phyloP scores from a whole-genome alignment of 2,888 invertebrate genomes.

The Esperia sulphurella region DNA sequence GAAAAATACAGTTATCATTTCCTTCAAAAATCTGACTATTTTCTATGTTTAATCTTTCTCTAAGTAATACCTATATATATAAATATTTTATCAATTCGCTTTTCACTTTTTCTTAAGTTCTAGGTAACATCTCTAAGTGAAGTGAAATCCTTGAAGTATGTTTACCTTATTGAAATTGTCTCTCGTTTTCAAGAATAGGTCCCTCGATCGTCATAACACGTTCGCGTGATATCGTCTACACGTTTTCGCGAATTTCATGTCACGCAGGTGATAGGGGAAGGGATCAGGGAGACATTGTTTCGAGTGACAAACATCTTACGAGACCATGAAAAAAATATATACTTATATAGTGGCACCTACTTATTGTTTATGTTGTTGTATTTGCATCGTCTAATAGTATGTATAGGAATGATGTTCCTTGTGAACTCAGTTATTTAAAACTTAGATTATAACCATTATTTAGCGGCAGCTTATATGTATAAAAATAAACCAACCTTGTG shows the following conservation, averaged over 20 bases:
- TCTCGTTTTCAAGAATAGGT: constrained; percentile 32
- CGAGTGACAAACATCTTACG: constrained; percentile 14
- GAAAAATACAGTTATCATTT: too few relatives aligned
- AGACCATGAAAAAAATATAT: constrained; percentile 4
- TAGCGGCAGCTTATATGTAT: too few relatives aligned
- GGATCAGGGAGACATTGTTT: constrained; percentile 56
- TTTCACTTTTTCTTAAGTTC: too few relatives aligned
- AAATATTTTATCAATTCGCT: too few relatives aligned
- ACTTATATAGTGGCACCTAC: neutral
- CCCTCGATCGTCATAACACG: constrained; percentile 51
- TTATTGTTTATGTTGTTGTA: neutral
- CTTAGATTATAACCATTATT: too few relatives aligned
- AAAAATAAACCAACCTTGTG: too few relatives aligned
- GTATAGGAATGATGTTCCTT: too few relatives aligned
- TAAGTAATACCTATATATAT: too few relatives aligned
- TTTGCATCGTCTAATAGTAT: neutral
- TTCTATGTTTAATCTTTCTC: too few relatives aligned
- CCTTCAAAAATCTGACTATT: too few relatives aligned
- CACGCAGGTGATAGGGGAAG: constrained; percentile 57
- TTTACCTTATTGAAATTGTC: constrained; percentile 3
- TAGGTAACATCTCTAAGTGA: too few relatives aligned
- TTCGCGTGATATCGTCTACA: constrained; percentile 47
- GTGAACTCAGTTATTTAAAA: too few relatives aligned
- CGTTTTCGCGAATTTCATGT: constrained; percentile 54
- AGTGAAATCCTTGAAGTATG: neutral